phyloP scores from a whole-genome alignment of 2,113 vertebrate genomes.

The Oceanodroma tethys region DNA sequence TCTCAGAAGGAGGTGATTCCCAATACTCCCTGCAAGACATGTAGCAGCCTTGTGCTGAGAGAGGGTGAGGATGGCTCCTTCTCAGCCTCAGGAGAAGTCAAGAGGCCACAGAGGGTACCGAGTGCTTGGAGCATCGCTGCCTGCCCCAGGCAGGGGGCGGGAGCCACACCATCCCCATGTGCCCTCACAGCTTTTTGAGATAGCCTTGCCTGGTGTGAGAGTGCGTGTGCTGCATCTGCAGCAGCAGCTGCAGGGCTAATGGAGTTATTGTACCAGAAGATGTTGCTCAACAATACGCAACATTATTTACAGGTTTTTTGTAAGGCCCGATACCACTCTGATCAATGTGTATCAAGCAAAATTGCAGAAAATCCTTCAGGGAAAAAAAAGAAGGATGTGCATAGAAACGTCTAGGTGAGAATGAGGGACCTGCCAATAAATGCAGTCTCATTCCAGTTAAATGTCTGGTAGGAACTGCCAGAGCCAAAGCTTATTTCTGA shows the following conservation, averaged over 20 bases:
- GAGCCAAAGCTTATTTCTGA: neutral
- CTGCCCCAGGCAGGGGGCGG: neutral
- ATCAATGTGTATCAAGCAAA: neutral
- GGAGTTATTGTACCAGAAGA: neutral
- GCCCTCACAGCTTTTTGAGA: neutral
- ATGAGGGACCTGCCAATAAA: neutral
- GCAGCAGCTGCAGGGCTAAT: neutral
- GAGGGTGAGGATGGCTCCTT: neutral
- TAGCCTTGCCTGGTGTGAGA: neutral
- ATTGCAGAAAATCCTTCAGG: neutral
- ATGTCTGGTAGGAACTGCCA: neutral
- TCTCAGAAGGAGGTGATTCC: neutral
- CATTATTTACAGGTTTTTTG: neutral
- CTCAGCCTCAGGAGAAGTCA: neutral
- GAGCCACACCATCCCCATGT: fast-evolving
- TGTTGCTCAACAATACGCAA: neutral
- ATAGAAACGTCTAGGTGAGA: neutral
- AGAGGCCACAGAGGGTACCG: neutral
- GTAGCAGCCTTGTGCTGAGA: neutral
- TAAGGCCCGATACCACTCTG: neutral
- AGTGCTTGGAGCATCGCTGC: neutral
- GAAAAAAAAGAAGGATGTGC: neutral
- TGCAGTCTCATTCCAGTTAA: neutral
- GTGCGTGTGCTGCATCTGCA: fast-evolving
- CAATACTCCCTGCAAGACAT: neutral